Conservation (phyloP, 2,888 invertebrate genomes). For the Drosophila kanekoi region DNA sequence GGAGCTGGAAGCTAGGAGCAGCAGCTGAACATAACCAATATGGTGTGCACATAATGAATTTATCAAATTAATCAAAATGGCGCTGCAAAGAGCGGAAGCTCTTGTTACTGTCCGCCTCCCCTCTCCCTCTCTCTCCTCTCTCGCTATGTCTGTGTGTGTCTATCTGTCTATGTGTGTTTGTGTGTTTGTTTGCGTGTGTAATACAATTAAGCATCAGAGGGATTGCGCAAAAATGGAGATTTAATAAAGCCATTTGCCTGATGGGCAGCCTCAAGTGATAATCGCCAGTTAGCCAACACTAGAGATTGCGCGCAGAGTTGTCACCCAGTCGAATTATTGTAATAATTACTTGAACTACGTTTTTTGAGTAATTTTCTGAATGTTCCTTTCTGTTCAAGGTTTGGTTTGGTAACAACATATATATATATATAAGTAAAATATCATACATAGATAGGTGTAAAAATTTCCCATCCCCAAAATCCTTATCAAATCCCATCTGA, state of each 20-base stretch:
- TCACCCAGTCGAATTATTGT: neutral
- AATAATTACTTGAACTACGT: too few relatives aligned
- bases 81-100: conserved; percentile 57
- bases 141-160: conserved; percentile 8
- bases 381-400: too few relatives aligned
- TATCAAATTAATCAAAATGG: conserved; percentile 82
- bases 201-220: conserved; percentile 69
- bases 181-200: conserved; percentile 49
- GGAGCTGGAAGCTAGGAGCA: too few relatives aligned
- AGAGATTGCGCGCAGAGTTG: conserved; percentile 33
- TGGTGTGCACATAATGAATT: conserved; percentile 81
- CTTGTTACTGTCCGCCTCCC: conserved; percentile 43
- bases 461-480: too few relatives aligned
- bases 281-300: conserved; percentile 58
- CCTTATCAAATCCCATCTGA: too few relatives aligned
- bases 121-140: too few relatives aligned
- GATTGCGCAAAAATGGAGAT: conserved; percentile 72
- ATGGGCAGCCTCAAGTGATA: conserved; percentile 48
- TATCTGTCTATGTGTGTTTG: conserved; percentile 37
- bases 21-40: conserved; percentile 71
- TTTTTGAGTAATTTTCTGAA: too few relatives aligned
- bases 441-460: too few relatives aligned
- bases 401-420: too few relatives aligned
- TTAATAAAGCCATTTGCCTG: conserved; percentile 78
- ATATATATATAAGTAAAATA: too few relatives aligned